These are phyloP conservation scores for Drosophila greeni DNA, from an alignment of 2,888 invertebrate species.

Conservation along the genomic window DNA sequence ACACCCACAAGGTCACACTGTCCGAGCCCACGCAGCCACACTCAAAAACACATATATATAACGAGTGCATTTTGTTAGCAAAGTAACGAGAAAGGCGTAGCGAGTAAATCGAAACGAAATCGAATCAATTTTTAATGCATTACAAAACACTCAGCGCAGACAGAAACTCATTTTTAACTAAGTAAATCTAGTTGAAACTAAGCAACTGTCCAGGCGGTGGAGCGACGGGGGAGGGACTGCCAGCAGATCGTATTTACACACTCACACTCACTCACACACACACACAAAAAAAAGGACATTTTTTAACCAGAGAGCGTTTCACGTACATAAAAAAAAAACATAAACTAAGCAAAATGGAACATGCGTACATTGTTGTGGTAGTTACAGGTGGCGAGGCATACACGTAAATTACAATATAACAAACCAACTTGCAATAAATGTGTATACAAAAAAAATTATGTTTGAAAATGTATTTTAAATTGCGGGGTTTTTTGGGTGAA, in stretches of 20 bases:
- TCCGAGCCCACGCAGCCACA: constrained; percentile 28
- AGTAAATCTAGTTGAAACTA: constrained; percentile 10
- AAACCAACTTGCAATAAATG: constrained; percentile 78
- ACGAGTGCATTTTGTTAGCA: constrained; percentile 56
- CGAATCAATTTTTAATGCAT: constrained; percentile 43
- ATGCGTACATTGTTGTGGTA: constrained; percentile 76
- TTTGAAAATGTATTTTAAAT: background rate
- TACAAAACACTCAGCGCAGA: constrained; percentile 12
- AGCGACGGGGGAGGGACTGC: background rate
- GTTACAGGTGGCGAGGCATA: constrained; percentile 62
- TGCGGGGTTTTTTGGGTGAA: background rate
- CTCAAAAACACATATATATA: constrained; percentile 30
- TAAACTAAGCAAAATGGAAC: constrained; percentile 52
- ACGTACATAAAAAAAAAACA: constrained; percentile 43
- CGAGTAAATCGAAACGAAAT: constrained; percentile 23
- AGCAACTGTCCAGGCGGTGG: constrained; percentile 26
- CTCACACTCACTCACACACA: constrained; percentile 9
- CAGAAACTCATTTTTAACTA: constrained; percentile 27
- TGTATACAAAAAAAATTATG: constrained; percentile 71
- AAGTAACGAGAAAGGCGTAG: constrained; percentile 32
- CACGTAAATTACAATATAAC: constrained; percentile 66
- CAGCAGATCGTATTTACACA: constrained; percentile 29
- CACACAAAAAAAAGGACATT: no score
- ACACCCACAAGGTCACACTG: constrained; percentile 31
- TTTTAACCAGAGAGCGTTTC: constrained; percentile 37